A percentile compares a stretch with the other conserved stretches of the same genome.
Conservation (phyloP, 2,888 invertebrate species). For the Antitype chi region DNA sequence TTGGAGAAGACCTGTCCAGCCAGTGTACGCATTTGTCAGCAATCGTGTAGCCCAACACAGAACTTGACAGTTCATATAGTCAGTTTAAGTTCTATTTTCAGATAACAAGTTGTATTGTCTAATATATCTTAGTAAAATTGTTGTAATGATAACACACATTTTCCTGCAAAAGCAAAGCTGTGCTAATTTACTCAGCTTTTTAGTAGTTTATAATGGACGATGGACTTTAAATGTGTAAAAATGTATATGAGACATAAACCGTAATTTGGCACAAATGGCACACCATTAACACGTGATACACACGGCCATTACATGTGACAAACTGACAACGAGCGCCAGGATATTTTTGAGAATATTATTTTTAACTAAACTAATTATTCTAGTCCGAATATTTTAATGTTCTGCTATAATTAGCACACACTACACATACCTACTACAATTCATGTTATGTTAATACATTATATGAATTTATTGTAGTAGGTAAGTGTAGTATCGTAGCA, state of each 20-base stretch:
- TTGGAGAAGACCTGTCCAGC: neutral
- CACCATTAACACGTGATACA: slow-evolving; percentile 59
- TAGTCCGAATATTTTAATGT: neutral
- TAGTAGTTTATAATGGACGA: slow-evolving; percentile 15
- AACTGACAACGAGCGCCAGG: slow-evolving; percentile 10
- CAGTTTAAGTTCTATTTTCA: neutral
- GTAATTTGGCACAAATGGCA: slow-evolving; percentile 64
- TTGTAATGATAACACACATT: neutral
- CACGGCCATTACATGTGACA: slow-evolving; percentile 14
- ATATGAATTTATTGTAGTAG: neutral
- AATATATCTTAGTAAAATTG: neutral
- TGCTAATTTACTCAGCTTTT: neutral
- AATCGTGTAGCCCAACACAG: neutral
- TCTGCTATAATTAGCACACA: too few species aligned
- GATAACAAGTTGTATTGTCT: neutral
- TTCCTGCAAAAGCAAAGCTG: neutral
- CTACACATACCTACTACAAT: too few species aligned
- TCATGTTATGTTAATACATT: too few species aligned
- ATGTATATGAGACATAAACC: slow-evolving; percentile 39
- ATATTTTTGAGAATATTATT: slow-evolving; percentile 9
- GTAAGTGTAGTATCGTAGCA: neutral
- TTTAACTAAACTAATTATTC: neutral
- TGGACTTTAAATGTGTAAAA: slow-evolving; percentile 29
- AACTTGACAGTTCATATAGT: neutral
- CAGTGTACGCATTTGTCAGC: neutral